Base-by-base conservation (phyloP, 1,140 invertebrate genomes). In the Anagrus nilaparvatae region DNA sequence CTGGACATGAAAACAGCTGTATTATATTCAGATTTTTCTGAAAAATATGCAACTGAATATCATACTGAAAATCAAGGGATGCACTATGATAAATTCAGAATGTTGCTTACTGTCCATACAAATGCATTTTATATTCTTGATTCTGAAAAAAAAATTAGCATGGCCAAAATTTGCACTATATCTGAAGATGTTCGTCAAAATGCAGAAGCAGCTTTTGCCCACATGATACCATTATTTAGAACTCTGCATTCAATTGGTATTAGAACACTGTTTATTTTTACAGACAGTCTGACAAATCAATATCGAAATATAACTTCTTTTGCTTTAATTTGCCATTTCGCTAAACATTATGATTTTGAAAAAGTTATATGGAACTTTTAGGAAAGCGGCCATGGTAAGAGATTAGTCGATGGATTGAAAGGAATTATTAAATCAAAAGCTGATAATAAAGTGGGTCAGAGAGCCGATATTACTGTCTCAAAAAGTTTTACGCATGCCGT, bases 371-470 rank as follows among this genome's bases (percentile, higher is more conserved):
- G 34, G 43, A 44, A 39, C 21, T 39, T 35, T 23, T 38, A 13
- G 14, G 43, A 44, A 38, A 37, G 8, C 13, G 23, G 35, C 5
- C 34, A 44, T 23, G 43, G 43, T 3, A 44, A 44, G 23, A 35
- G 43, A n/a, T 2, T 18, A 17, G 7, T 21, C 10, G 43, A 39
- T 14, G 35, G 43, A 4, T 9, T 44, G 5, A 35, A 35, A 13
- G 43, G 8, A 16, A 30, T 25, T 3, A 19, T 27, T n/a, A 44
- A 44, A 24, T 35, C 18, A 16, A 44, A 25, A 30, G 43, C 43
- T 4, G 43, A 44, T 30, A 13, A 21, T 13, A 19, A 35, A 19
- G 43, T 44, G 6, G 17, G 3, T 17, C 24, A 37, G n/a, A 19
- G 35, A 35, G 5, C 3, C 33, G 43, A 38, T 29, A 38, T 44